phyloP scores from a whole-genome alignment of 2,888 invertebrate genomes.

The Uloborus plumipes region DNA sequence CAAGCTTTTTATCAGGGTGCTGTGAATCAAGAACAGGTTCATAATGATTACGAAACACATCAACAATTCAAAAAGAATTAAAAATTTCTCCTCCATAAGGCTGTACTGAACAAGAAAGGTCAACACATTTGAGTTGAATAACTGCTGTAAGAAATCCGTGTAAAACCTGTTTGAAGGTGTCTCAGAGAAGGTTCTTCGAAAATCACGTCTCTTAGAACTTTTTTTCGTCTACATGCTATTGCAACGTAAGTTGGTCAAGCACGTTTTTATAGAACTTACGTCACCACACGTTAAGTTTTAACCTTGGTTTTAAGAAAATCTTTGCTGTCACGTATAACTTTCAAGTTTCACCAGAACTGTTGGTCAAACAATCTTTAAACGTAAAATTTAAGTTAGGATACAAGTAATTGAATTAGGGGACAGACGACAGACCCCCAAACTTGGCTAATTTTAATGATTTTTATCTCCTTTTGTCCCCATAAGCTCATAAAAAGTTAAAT shows the following conservation, averaged over 20 bases:
- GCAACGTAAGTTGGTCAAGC: background rate
- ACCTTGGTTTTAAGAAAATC: background rate
- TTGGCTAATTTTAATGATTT: too few species aligned
- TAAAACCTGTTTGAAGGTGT: conserved; percentile 18
- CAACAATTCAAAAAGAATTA: too few species aligned
- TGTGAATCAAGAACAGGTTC: too few species aligned
- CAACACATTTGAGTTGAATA: conserved; percentile 23
- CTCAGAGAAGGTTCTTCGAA: conserved; percentile 4
- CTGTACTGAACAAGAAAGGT: conserved; percentile 7
- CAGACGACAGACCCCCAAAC: too few species aligned
- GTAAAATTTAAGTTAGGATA: background rate
- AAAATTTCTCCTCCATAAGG: background rate
- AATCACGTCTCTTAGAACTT: background rate
- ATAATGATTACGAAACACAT: too few species aligned
- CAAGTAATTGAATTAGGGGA: too few species aligned
- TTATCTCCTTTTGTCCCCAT: too few species aligned
- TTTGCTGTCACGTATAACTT: too few species aligned
- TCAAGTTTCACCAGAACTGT: background rate
- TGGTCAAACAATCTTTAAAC: background rate
- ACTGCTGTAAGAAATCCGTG: conserved; percentile 26
- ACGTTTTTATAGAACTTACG: conserved; percentile 2
- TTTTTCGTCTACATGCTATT: background rate
- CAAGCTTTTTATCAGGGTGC: too few species aligned
- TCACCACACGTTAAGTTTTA: background rate
- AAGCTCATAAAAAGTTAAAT: too few species aligned